Base-by-base conservation (phyloP, 1,140 invertebrate genomes). In the Brachystomella parvula region DNA sequence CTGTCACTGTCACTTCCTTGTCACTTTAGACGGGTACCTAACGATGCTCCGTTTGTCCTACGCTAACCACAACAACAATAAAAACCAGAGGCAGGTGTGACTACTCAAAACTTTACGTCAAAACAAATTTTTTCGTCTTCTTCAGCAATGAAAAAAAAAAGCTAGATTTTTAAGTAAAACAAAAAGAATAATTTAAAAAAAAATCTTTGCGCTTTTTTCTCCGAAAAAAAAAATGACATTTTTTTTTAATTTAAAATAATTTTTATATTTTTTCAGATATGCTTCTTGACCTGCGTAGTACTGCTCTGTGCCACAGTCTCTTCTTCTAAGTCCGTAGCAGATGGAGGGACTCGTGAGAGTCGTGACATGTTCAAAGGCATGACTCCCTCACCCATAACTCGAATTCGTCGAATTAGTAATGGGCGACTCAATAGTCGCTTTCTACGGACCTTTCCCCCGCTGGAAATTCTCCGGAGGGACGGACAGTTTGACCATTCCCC, bases 401-500 rank as follows among this genome's bases (percentile, higher is more conserved):
- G 49, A 26, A 53, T 53, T 24, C 49, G 24, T 53, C 49, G 49
- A 15, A 53, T 53, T 6, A 53, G 49, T 24, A 53, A 53, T 24
- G 49, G 58, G 24, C 65, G 70, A 47, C 62, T 60, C 3, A 71
- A 71, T 49, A 71, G 70, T 63, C 66, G 70, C 2, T 71, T 66
- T 31, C 64, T 71, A 17, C 28, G 66, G 47, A 71, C 66, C 6
- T 68, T 66, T 53, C 67, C 70, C n/a, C 60, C 70, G 1, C 33
- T 64, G 12, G 70, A 71, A 26, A 57, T 61, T 53, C 60, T 68
- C 24, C 64, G 47, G 26, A 47, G 58, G 30, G 44, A 53, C 56
- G 35, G 28, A 21, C 28, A 30, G 31, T 19, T 39, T 24, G 6
- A 9, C 28, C n/a, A 12, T 17, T 24, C 47, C 19, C 28, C 61